These are phyloP conservation scores for Tenthredo scrophulariae DNA, from an alignment of 2,888 invertebrate genomes.

Conservation along the genomic window DNA sequence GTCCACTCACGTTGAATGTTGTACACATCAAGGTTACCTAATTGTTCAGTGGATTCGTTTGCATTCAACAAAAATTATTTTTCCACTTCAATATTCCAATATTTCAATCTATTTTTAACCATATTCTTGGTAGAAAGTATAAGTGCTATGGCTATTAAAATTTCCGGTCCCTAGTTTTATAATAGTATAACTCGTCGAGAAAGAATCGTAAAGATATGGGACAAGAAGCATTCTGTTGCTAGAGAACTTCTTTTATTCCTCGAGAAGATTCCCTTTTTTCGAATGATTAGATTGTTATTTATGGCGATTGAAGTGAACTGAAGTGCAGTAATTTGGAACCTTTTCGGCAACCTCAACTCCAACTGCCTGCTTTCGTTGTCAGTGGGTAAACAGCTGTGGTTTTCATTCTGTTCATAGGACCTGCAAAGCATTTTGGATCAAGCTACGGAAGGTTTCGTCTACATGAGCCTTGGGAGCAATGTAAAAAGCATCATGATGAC, in stretches of 20 bases:
- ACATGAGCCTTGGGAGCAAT: slow-evolving; percentile 79
- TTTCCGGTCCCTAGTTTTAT: too few relatives aligned
- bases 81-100: background rate
- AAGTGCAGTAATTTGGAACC: too few relatives aligned
- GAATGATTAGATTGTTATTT: too few relatives aligned
- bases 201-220: too few relatives aligned
- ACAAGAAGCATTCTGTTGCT: too few relatives aligned
- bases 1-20: background rate
- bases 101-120: background rate
- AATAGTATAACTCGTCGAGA: too few relatives aligned
- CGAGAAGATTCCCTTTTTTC: too few relatives aligned
- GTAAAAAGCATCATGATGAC: slow-evolving; percentile 78
- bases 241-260: too few relatives aligned
- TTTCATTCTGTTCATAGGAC: slow-evolving; percentile 61
- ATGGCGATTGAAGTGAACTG: too few relatives aligned
- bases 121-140: background rate
- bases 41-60: too few relatives aligned
- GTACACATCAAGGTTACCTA: background rate
- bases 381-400: background rate
- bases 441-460: slow-evolving; percentile 78
- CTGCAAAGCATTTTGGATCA: slow-evolving; percentile 77
- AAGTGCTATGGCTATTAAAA: background rate
- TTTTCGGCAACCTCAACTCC: too few relatives aligned
- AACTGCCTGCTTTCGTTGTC: too few relatives aligned
- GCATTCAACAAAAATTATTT: background rate